phyloP scores from a whole-genome alignment of 2,888 invertebrate species.

The Apamea crenata region DNA sequence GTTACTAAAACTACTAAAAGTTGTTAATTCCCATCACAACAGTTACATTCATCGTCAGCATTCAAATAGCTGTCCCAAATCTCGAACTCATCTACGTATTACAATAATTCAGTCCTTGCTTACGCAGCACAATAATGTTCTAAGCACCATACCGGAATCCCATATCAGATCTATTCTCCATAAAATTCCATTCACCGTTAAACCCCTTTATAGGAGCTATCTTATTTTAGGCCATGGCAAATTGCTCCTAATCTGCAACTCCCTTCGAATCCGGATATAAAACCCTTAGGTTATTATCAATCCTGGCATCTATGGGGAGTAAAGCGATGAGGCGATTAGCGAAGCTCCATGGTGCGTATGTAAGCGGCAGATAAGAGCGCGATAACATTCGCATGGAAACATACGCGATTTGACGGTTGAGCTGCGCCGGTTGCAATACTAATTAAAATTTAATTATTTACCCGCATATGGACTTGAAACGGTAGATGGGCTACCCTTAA shows the following conservation, averaged over 20 bases:
- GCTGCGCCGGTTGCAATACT: constrained; percentile 5
- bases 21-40: constrained; percentile 10
- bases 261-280: constrained; percentile 82
- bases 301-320: constrained; percentile 81
- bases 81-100: constrained; percentile 41
- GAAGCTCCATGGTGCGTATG: constrained; percentile 81
- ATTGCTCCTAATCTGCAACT: constrained; percentile 84
- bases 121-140: constrained; percentile 29
- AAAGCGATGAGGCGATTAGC: constrained; percentile 85
- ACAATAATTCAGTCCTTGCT: constrained; percentile 34
- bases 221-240: constrained; percentile 83
- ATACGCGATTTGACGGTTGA: constrained; percentile 41
- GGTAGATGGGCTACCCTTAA: not conserved
- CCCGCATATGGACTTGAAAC: not conserved
- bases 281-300: constrained; percentile 82
- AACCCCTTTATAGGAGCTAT: constrained; percentile 73
- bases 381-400: constrained; percentile 74
- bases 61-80: constrained; percentile 18
- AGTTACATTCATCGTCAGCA: not conserved
- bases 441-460: constrained; percentile 34
- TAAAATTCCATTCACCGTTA: constrained; percentile 64
- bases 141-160: constrained; percentile 51
- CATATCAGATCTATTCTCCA: constrained; percentile 59
- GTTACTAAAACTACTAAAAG: not conserved
- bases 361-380: constrained; percentile 80